Percentiles rank a stretch among this genome's conserved stretches.
These are phyloP conservation scores for Dolomedes plantarius DNA, from an alignment of 2,888 invertebrate species.

Conservation along the genomic window DNA sequence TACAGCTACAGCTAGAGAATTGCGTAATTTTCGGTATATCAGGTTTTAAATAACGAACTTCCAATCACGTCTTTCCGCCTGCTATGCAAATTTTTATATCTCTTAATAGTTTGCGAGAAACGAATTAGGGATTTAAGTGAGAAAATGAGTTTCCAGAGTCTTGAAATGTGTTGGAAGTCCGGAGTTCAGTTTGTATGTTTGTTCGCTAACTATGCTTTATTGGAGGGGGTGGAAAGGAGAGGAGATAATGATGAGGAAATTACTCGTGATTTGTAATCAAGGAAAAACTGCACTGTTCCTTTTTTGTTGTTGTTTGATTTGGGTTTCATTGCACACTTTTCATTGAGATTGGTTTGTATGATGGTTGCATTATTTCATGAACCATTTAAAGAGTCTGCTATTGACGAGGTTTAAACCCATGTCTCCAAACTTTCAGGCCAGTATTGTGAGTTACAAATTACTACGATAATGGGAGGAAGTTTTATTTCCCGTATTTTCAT, in stretches of 20 bases:
- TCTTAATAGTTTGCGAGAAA: conserved; percentile 55
- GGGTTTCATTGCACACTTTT: too few relatives aligned
- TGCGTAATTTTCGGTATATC: conserved; percentile 61
- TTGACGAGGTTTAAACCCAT: too few relatives aligned
- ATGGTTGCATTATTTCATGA: too few relatives aligned
- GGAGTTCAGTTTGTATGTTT: not conserved
- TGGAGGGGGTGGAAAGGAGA: not conserved
- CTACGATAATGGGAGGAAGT: too few relatives aligned
- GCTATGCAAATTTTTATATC: conserved; percentile 65
- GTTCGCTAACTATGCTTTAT: not conserved
- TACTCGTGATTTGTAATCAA: too few relatives aligned
- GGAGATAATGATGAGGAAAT: not conserved
- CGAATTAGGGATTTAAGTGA: conserved; percentile 50
- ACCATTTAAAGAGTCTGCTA: too few relatives aligned
- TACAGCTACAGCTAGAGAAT: conserved; percentile 27
- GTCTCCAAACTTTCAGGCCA: too few relatives aligned
- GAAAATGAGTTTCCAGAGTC: conserved; percentile 20
- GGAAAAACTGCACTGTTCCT: too few relatives aligned
- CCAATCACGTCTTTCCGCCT: conserved; percentile 45
- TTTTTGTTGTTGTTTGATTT: too few relatives aligned
- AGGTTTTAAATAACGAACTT: conserved; percentile 56
- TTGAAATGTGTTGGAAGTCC: not conserved
- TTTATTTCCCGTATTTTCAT: too few relatives aligned
- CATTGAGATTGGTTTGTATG: too few relatives aligned
- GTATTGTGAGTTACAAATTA: too few relatives aligned